Evolutionary conservation across 1,140 invertebrate genomes (phyloP), one percentile per base, ranked within the genome.

Genomic region (Calephelis nemesis): DNA sequence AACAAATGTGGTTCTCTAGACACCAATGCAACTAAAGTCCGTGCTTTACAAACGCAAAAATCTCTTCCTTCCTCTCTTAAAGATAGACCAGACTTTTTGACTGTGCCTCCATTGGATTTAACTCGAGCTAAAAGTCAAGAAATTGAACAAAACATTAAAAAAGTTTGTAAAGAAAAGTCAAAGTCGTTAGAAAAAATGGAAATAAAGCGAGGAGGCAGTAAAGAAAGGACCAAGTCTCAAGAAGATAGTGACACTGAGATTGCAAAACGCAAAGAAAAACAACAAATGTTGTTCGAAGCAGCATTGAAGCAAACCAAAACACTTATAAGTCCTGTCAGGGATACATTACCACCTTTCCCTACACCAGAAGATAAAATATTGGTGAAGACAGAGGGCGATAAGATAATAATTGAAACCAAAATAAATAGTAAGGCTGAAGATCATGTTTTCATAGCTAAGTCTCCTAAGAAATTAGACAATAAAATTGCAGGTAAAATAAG

Each of bases 281-380:
- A 95, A 76, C 94, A 95, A 79, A 94, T 95, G 90, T 89, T 95
- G 0, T 95, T 95, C 76, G 94, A 95, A 87, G 94, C 94, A 15
- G 94, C 94, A 7, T 93, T 95, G 73, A 95, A 95, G 79, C 94
- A 95, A 85, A 95, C 94, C 1, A 95, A 95, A 78, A 95, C 94
- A 4, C 85, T 95, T 71, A 93, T 95, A 40, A 95, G 94, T 85
- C 94, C 94, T 6, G 94, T 95, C 0, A 95, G 94, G 81, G 94
- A 95, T 80, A 92, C 93, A 4, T 73, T 95, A 69, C 94, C 94
- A 5, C 93, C 94, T 10, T 95, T 95, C 76, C 94, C 94, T 19
- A 93, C 93, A 54, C 94, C 94, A 13, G 94, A 95, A 82, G 94
- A 95, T 83, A 95, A 94, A 79, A 94, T 94, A 58, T 68, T 93